Base-by-base conservation (phyloP, 2,113 vertebrate genomes). In the Lates calcarifer region DNA sequence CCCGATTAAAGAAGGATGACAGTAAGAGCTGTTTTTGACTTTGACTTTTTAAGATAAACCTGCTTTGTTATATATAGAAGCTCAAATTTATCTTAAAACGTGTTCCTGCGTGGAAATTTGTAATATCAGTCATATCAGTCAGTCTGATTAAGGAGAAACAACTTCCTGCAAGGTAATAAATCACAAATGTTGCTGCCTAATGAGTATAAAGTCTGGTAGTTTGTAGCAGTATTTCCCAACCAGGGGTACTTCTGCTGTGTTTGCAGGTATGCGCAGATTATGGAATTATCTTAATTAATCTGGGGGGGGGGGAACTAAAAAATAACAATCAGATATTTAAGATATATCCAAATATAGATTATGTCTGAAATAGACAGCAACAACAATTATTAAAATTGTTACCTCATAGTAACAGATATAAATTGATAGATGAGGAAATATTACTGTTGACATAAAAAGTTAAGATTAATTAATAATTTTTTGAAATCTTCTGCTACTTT, bases 1-100 rank as follows among this genome's bases (percentile, higher is more conserved):
- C 13, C 43, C 81, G 81, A 91, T 90, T 82, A 83, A 76, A 81
- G 65, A 79, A n/a, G 33, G 63, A 90, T 60, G 65, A 78, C 57
- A 69, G 15, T 24, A 51, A 28, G 20, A 49, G 37, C 55, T 53
- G 41, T n/a, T 35, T 80, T 63, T 66, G 43, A 84, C 60, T 53
- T 24, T 53, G 65, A 62, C 53, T 33, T 53, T 35, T 20, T 31
- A 51, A 53, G 55, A 45, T 47, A 47, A 74, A 53, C 2, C 28
- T 29, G 45, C n/a, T 13, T 51, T 45, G 68, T 69, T 74, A 11
- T 31, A 53, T 51, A 51, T 2, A 49, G 31, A 31, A 14, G 61
- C 15, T 70, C 29, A 24, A n/a, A 7, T 73, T 37, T 58, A 72
- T 69, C 37, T 63, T 28, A 13, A 57, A 53, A 72, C 26, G 41